These are phyloP conservation scores for Nemoura dubitans DNA, from an alignment of 2,888 invertebrate species.

Conservation along the genomic window DNA sequence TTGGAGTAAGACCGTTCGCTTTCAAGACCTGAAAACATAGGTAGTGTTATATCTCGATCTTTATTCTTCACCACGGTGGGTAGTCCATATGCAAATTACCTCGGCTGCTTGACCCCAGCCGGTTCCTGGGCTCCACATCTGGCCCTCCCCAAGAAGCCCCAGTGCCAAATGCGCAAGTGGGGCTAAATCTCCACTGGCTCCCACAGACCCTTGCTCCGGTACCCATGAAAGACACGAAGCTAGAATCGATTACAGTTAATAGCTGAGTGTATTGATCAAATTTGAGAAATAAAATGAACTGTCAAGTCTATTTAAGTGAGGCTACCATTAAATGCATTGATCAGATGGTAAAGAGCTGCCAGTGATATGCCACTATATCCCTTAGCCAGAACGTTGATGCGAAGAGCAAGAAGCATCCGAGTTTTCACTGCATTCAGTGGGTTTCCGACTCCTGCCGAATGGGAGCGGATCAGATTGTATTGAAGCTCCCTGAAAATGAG, in stretches of 20 bases:
- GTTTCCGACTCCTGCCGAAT: slow-evolving; percentile 71
- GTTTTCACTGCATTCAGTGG: slow-evolving; percentile 68
- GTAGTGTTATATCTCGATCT: background rate
- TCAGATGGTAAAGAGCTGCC: slow-evolving; percentile 65
- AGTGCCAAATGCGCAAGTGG: slow-evolving; percentile 72
- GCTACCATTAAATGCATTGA: slow-evolving; percentile 72
- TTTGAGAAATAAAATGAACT: background rate
- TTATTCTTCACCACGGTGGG: too few species aligned
- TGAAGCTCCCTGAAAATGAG: slow-evolving; percentile 64
- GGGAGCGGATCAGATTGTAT: slow-evolving; percentile 71
- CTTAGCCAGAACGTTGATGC: slow-evolving; percentile 74
- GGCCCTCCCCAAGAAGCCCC: slow-evolving; percentile 72
- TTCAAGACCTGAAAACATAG: slow-evolving; percentile 62
- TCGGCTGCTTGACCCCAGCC: slow-evolving; percentile 70
- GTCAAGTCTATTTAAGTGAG: background rate
- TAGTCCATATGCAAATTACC: slow-evolving; percentile 55
- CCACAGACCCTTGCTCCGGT: slow-evolving; percentile 74
- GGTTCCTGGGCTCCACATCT: slow-evolving; percentile 72
- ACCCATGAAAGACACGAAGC: slow-evolving; percentile 72
- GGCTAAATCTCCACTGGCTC: slow-evolving; percentile 73
- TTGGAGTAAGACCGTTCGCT: slow-evolving; percentile 65
- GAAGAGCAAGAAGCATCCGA: slow-evolving; percentile 69
- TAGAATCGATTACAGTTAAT: slow-evolving; percentile 54
- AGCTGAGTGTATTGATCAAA: background rate
- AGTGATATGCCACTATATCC: slow-evolving; percentile 72